These are phyloP conservation scores for Spea multiplicata DNA, from an alignment of 2,113 vertebrate genomes.

Conservation along the genomic window DNA sequence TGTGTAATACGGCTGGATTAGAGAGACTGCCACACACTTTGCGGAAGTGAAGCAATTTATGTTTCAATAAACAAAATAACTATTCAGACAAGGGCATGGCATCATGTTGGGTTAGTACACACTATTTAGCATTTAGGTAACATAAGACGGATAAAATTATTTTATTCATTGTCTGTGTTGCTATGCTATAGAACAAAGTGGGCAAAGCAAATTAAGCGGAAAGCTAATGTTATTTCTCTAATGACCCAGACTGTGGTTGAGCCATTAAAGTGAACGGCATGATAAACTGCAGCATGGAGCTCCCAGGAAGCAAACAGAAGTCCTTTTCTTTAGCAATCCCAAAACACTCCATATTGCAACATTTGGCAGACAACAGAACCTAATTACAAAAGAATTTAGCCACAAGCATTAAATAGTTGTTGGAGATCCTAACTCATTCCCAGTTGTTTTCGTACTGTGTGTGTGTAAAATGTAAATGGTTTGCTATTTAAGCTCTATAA, in stretches of 20 bases:
- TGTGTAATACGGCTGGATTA: too few relatives aligned
- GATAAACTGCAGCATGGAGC: conserved; percentile 57
- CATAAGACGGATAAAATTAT: conserved; percentile 62
- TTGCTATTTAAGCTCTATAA: conserved; percentile 9
- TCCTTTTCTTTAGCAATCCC: conserved; percentile 51
- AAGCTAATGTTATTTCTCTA: conserved; percentile 55
- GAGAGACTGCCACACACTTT: too few relatives aligned
- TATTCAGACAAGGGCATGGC: too few relatives aligned
- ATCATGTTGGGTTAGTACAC: too few relatives aligned
- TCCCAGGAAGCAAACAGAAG: conserved; percentile 58
- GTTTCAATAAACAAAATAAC: too few relatives aligned
- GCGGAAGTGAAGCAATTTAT: too few relatives aligned
- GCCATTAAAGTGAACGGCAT: conserved; percentile 56
- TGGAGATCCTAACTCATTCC: conserved; percentile 39
- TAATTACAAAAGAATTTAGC: conserved; percentile 49
- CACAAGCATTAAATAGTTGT: conserved; percentile 44
- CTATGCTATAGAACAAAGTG: conserved; percentile 33
- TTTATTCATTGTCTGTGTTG: conserved; percentile 40
- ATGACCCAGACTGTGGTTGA: conserved; percentile 50
- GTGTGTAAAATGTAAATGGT: conserved; percentile 24
- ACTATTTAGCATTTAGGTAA: conserved; percentile 37
- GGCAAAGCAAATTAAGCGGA: conserved; percentile 48
- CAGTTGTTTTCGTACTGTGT: conserved; percentile 20
- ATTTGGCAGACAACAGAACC: conserved; percentile 48
- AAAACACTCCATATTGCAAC: conserved; percentile 51